Evolutionary conservation across 2,797 vertebrate genomes (phyloP).

Genomic region (Cephalopachus bancanus): DNA sequence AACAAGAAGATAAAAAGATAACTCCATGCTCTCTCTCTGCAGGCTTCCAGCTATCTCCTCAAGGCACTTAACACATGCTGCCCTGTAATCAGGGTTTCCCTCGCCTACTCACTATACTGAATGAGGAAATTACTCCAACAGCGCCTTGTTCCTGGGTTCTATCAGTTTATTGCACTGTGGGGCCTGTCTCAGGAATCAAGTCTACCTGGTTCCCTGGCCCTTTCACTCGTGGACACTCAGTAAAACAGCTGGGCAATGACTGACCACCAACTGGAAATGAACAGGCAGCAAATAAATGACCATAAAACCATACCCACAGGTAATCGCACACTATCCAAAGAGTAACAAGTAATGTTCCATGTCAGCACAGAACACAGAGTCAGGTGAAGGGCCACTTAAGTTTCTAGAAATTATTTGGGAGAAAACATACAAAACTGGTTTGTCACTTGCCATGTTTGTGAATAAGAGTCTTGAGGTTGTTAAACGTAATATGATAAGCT

Average conservation of each 20-base stretch:
- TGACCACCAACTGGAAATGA: neutral
- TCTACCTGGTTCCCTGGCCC: neutral
- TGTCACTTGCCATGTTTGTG: neutral
- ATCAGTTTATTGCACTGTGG: neutral
- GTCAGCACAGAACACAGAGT: neutral
- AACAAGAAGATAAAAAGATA: slow-evolving; percentile 9
- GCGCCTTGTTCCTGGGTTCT: neutral
- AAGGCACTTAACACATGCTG: neutral
- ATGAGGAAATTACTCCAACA: neutral
- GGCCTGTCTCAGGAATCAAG: neutral
- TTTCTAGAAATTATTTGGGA: slow-evolving; percentile 54
- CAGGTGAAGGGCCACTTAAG: neutral
- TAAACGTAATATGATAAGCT: neutral
- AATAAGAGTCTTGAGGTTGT: neutral
- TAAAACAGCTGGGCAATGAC: neutral
- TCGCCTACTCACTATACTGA: neutral
- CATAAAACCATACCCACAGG: slow-evolving; percentile 29
- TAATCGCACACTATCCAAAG: slow-evolving; percentile 38
- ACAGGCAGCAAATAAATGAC: neutral
- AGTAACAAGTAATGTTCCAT: neutral
- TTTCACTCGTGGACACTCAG: neutral
- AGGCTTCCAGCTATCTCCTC: neutral
- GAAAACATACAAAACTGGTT: neutral
- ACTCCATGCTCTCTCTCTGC: neutral
- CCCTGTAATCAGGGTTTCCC: neutral